A percentile compares a stretch with the other conserved stretches of the same genome.
Conservation (phyloP, 2,797 vertebrate species). For the Nyctibius grandis region DNA sequence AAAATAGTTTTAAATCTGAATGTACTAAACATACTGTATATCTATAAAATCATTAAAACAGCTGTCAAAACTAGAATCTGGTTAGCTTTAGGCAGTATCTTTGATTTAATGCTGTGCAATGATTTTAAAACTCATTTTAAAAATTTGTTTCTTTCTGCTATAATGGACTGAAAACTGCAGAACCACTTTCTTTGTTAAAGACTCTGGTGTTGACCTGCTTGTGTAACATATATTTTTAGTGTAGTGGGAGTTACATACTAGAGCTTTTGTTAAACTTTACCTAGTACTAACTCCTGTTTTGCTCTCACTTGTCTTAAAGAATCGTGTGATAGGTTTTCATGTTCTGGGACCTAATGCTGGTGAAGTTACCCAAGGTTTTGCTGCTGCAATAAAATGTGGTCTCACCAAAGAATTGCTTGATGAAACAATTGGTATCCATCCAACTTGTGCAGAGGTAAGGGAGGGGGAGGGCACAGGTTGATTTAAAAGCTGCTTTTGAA, state of each 20-base stretch:
- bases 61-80: not conserved
- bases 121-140: not conserved
- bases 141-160: not conserved
- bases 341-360: slow-evolving; percentile 94
- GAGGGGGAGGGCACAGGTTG: not conserved
- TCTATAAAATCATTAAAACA: not conserved
- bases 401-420: slow-evolving; percentile 89
- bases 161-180: not conserved
- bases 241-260: not conserved
- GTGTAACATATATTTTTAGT: accelerated
- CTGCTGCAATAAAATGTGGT: slow-evolving; percentile 92
- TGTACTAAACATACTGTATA: not conserved
- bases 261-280: not conserved
- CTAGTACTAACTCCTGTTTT: not conserved
- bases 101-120: not conserved
- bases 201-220: not conserved
- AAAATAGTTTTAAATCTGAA: not conserved
- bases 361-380: slow-evolving; percentile 94
- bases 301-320: slow-evolving; percentile 65
- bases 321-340: slow-evolving; percentile 92
- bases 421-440: slow-evolving; percentile 93
- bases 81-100: not conserved
- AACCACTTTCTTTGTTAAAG: not conserved
- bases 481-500: not conserved
- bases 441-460: slow-evolving; percentile 92